These are phyloP conservation scores for Avahi laniger DNA, from an alignment of 2,797 vertebrate genomes.

Conservation along the genomic window DNA sequence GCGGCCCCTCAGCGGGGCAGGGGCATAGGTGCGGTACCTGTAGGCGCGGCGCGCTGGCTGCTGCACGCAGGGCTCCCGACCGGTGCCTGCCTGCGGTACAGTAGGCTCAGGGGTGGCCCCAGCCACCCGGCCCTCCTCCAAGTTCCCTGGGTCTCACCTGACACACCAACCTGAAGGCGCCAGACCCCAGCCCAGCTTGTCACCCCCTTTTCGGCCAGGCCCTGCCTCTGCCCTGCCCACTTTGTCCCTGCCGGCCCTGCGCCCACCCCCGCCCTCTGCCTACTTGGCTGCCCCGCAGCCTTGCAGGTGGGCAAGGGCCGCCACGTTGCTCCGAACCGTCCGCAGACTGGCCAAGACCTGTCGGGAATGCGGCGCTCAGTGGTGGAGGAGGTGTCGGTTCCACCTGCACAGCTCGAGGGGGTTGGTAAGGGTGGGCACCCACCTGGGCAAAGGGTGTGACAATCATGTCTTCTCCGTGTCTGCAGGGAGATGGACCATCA, in stretches of 20 bases:
- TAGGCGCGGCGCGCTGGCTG: slow-evolving; percentile 87
- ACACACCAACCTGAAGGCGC: fast-evolving
- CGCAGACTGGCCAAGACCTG: slow-evolving; percentile 95
- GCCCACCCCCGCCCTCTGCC: slow-evolving; percentile 25
- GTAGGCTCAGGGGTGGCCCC: background rate
- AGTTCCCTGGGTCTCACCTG: fast-evolving
- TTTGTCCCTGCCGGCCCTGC: background rate
- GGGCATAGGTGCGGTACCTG: slow-evolving; percentile 84
- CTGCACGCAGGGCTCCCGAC: slow-evolving; percentile 86
- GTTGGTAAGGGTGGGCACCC: slow-evolving; percentile 56
- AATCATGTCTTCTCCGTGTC: slow-evolving; percentile 97
- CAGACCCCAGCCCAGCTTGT: background rate
- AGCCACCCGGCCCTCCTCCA: background rate
- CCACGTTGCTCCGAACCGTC: slow-evolving; percentile 92
- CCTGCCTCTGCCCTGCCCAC: background rate
- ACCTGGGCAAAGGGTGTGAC: slow-evolving; percentile 97
- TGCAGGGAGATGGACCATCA: slow-evolving; percentile 74
- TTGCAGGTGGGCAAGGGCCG: slow-evolving; percentile 89
- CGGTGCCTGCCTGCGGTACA: slow-evolving; percentile 84
- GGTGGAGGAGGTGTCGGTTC: background rate
- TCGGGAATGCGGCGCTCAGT: slow-evolving; percentile 33
- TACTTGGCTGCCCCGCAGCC: slow-evolving; percentile 88
- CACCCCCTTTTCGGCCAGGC: background rate
- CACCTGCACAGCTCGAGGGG: background rate
- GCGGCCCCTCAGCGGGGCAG: background rate